Base-by-base conservation (phyloP, 2,888 invertebrate genomes). In the Monoplex corrugatus region DNA sequence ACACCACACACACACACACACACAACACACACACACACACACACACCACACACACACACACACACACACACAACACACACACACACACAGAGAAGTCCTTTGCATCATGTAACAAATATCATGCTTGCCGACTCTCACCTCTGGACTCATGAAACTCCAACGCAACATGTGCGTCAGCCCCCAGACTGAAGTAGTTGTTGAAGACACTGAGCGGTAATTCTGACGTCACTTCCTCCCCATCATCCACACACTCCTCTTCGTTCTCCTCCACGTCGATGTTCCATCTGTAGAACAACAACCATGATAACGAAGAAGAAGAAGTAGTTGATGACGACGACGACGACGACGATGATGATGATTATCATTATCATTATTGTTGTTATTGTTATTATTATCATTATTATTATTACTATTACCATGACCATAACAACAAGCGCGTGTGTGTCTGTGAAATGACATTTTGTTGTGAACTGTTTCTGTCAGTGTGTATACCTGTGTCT, bases 161-260 rank as follows among this genome's bases (percentile, higher is more conserved):
- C 19, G 99, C 99, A 92, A 99, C 99, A 95, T 99, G 99, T 91
- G 99, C 99, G 96, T 99, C 99, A 87, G 99, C 99, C 50, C 99
- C 99, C 92, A 99, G 97, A 44, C 99, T 99, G 97, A 98, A 99
- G 96, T 99, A 99, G 96, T 99, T 99, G 96, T 99, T 99, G 96
- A 99, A 98, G 89, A 99, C 99, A 95, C 98, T 98, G 89, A 99
- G 97, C 0, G 99, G 99, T 82, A 99, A 97, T 94, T 97, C 98
- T 40, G 94, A 93, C 50, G 93, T 92, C 40, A 92, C 90, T 63
- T 93, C 93, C 83, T 98, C 98, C 86, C 92, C 92, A 28, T 92
- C 92, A 83, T 97, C 97, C 13, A 89, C 90, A 95, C 98, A 98
- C 92, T 97, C 98, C 91, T 97, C 97, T 88, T 96, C 95, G 75